phyloP scores from a whole-genome alignment of 2,797 vertebrate genomes.

The Hemitrygon akajei region DNA sequence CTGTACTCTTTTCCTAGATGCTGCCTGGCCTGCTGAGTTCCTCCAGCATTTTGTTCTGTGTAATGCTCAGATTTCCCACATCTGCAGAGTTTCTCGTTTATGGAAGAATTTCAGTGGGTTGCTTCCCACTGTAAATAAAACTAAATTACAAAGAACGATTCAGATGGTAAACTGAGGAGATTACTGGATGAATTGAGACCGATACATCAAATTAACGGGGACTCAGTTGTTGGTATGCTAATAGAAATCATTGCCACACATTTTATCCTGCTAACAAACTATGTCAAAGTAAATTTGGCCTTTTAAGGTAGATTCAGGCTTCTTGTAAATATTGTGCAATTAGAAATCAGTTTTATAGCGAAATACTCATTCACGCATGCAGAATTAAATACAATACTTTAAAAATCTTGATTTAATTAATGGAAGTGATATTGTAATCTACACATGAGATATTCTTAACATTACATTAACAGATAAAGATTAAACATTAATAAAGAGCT shows the following conservation, averaged over 20 bases:
- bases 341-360: not conserved
- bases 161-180: not conserved
- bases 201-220: not conserved
- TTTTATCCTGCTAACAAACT: not conserved
- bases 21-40: no score
- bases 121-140: not conserved
- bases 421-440: not conserved
- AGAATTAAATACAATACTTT: not conserved
- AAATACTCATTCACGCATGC: no score
- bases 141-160: not conserved
- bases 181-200: not conserved
- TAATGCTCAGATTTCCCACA: no score
- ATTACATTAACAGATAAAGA: not conserved
- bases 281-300: not conserved
- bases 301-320: not conserved
- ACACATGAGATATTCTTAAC: not conserved
- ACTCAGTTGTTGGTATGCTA: not conserved
- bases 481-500: not conserved
- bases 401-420: not conserved
- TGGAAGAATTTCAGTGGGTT: not conserved
- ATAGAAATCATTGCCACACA: not conserved
- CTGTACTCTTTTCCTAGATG: no score
- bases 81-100: no score
- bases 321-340: not conserved
- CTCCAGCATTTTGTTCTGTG: no score